phyloP scores from a whole-genome alignment of 2,113 vertebrate species.

The Pluvialis apricaria region DNA sequence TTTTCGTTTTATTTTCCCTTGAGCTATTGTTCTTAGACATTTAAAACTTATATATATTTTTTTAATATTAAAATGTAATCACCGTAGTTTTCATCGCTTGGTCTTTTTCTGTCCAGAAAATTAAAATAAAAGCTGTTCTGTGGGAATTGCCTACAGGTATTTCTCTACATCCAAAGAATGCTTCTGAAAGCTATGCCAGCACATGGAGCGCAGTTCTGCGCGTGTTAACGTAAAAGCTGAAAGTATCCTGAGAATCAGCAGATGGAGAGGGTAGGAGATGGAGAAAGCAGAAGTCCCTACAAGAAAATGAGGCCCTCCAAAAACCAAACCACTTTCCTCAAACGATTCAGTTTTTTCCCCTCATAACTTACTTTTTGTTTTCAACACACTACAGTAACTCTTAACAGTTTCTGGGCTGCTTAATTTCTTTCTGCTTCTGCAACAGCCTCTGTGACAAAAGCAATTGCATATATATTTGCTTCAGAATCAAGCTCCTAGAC shows the following conservation, averaged over 20 bases:
- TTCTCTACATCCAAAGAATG: background rate
- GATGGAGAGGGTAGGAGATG: background rate
- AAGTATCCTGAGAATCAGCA: background rate
- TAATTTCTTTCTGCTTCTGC: background rate
- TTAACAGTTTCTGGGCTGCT: background rate
- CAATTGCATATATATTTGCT: background rate
- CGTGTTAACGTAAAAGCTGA: background rate
- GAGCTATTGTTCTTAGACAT: background rate
- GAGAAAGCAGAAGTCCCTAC: background rate
- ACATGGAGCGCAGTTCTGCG: background rate
- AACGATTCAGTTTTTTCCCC: background rate
- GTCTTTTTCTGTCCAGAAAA: background rate
- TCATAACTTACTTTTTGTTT: background rate
- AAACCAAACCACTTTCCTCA: background rate
- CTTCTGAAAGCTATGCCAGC: background rate
- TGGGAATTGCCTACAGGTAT: background rate
- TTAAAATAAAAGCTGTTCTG: background rate
- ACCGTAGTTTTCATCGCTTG: background rate
- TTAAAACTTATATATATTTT: background rate
- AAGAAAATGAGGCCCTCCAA: background rate
- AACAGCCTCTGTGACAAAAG: background rate
- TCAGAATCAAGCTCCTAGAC: background rate
- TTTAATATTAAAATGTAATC: background rate
- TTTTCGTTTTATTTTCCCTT: background rate
- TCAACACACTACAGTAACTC: background rate